phyloP scores from a whole-genome alignment of 2,888 invertebrate species.

The Epinotia demarniana region DNA sequence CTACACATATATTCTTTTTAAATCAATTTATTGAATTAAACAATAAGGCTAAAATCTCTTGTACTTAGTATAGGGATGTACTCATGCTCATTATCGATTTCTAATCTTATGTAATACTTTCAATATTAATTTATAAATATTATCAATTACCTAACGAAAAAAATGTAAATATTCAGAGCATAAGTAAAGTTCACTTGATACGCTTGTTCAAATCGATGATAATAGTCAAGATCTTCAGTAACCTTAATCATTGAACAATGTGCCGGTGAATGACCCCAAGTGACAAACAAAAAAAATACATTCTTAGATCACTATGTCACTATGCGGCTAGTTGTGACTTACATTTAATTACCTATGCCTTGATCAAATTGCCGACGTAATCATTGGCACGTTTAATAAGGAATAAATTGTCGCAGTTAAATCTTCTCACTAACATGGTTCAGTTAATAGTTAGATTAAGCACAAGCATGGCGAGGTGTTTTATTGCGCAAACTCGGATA shows the following conservation, averaged over 20 bases:
- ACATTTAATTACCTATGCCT: not conserved
- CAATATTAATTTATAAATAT: too few relatives aligned
- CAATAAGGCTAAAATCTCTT: too few relatives aligned
- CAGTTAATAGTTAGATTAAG: slow-evolving; percentile 13
- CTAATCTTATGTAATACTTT: not conserved
- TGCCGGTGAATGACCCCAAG: slow-evolving; percentile 27
- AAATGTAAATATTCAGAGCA: too few relatives aligned
- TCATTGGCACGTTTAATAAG: not conserved
- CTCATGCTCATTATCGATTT: not conserved
- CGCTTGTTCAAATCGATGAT: slow-evolving; percentile 15
- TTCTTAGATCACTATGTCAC: not conserved
- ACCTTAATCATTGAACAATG: slow-evolving; percentile 35
- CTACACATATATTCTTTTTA: too few relatives aligned
- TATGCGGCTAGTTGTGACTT: not conserved
- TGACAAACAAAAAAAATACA: slow-evolving; percentile 21
- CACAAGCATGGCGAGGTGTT: slow-evolving; percentile 44
- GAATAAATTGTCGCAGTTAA: not conserved
- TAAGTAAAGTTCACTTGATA: not conserved
- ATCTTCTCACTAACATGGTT: slow-evolving; percentile 9
- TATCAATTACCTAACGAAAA: too few relatives aligned
- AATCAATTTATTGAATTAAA: too few relatives aligned
- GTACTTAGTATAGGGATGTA: too few relatives aligned
- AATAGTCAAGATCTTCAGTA: slow-evolving; percentile 28
- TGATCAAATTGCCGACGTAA: not conserved
- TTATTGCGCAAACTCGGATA: slow-evolving; percentile 69